phyloP scores from a whole-genome alignment of 2,797 vertebrate species.

The Hirundo rustica region DNA sequence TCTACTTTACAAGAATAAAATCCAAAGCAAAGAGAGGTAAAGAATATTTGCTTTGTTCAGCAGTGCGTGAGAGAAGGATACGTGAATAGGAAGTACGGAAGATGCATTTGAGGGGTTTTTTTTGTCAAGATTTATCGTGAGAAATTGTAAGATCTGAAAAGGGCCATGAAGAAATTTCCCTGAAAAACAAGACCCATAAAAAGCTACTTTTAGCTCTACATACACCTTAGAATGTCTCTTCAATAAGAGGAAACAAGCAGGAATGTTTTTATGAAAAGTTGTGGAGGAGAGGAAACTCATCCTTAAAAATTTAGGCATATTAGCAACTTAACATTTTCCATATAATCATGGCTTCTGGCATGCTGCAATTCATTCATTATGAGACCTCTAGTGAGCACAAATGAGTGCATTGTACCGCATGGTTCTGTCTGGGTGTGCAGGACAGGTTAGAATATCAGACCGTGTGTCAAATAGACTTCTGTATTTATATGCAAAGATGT shows the following conservation, averaged over 20 bases:
- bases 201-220: background rate
- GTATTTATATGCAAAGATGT: background rate
- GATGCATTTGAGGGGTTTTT: background rate
- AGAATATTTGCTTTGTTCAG: background rate
- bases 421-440: background rate
- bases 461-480: background rate
- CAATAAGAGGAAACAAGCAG: background rate
- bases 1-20: background rate
- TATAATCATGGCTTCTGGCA: constrained; percentile 15
- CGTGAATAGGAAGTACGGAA: background rate
- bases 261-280: background rate
- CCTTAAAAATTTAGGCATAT: background rate
- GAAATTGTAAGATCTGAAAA: background rate
- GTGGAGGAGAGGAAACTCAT: background rate
- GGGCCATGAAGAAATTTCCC: background rate
- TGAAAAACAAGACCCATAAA: background rate
- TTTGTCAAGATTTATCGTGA: background rate
- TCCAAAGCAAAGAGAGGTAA: background rate
- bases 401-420: background rate
- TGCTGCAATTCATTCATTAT: background rate
- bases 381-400: background rate
- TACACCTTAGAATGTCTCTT: background rate
- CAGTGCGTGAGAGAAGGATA: background rate
- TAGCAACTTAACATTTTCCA: background rate
- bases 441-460: background rate